Evolutionary conservation across 1,140 invertebrate species (phyloP).

Genomic region (Musca vetustissima): DNA sequence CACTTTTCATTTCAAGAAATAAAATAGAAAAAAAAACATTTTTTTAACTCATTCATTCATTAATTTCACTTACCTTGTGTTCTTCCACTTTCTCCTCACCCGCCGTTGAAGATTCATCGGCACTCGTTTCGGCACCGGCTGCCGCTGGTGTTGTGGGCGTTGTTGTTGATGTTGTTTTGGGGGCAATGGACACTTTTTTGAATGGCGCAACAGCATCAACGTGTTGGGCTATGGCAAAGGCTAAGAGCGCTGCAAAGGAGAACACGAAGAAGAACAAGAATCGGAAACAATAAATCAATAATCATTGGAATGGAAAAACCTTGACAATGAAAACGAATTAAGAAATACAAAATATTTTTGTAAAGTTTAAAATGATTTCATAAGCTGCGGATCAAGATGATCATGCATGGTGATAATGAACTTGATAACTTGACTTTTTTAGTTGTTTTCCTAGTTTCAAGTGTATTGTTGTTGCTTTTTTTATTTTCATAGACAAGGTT

Average conservation of each 20-base stretch:
- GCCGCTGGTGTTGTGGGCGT: slow-evolving; percentile 39
- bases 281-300: slow-evolving; percentile 1
- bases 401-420: slow-evolving; percentile 5
- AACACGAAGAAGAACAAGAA: background rate
- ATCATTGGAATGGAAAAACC: no score
- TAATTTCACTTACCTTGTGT: slow-evolving; percentile 33
- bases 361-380: background rate
- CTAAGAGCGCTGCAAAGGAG: slow-evolving; percentile 37
- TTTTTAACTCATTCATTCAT: background rate
- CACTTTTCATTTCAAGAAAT: slow-evolving; percentile 16
- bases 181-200: slow-evolving; percentile 52
- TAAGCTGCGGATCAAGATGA: background rate
- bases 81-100: slow-evolving; percentile 30
- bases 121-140: slow-evolving; percentile 26
- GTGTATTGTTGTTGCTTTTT: no score
- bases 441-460: background rate
- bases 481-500: background rate
- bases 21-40: no score
- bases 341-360: no score
- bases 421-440: background rate
- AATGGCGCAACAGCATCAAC: slow-evolving; percentile 44
- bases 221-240: slow-evolving; percentile 37
- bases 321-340: background rate
- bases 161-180: slow-evolving; percentile 41
- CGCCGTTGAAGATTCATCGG: slow-evolving; percentile 27